Base-by-base conservation (phyloP, 2,888 invertebrate species). In the Pteria penguin region DNA sequence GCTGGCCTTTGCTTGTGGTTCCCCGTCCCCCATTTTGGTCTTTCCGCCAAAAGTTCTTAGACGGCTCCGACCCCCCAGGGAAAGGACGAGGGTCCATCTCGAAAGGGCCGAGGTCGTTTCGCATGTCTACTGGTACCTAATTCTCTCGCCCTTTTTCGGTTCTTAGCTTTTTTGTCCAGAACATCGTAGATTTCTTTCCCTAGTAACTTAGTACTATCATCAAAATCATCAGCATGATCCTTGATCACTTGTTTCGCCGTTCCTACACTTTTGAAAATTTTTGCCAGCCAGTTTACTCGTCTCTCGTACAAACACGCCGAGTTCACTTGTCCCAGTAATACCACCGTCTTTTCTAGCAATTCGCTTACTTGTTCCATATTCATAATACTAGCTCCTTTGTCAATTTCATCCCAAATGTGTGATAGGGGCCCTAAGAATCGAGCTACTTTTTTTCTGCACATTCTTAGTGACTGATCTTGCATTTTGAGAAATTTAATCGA, bases 101-200 rank as follows among this genome's bases (percentile, higher is more conserved):
- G 1, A 32, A 22, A 36, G 33, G 33, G 63, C 36, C 63, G 33
- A 4, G n/a, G 2, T 36, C 63, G n/a, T 5, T 36, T 36, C 4
- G n/a, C 29, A 11, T n/a, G 45, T 5, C 45, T 45, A 18, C 45
- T 45, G 11, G 0, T 61, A 26, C 32, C 57, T 26, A 72, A 55
- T 31, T 63, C 33, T 63, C 32, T 62, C 24, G 63, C 63, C 33
- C 57, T 54, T 33, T 63, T 72, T 8, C 63, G 22, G 36, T 63
- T 32, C 26, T 63, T 72, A 33, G 32, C 63, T 32, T 72, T 72
- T n/a, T 29, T 52, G 29, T 72, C 72, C 8, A 72, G 55, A 11
- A 72, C 57, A 18, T 24, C 33, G 27, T 72, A 63, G 24, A 72
- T 61, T 2, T 26, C 32, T 11, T 61, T 45, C 8, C 62, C 61